Evolutionary conservation across 2,797 vertebrate species (phyloP).

Genomic region (Sphaeramia orbicularis): DNA sequence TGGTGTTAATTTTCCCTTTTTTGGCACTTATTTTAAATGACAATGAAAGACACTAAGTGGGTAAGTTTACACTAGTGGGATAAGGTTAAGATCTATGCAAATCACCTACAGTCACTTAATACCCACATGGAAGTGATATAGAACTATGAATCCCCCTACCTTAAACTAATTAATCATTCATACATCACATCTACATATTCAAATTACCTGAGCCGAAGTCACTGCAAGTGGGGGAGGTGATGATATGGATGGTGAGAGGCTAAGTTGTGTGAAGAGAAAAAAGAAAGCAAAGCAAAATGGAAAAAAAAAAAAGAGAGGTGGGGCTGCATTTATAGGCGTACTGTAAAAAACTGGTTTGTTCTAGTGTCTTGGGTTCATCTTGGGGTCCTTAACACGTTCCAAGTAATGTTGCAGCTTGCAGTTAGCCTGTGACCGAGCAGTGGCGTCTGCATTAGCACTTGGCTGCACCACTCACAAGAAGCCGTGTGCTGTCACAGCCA

Average conservation of each 20-base stretch:
- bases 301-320: not conserved
- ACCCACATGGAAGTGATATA: constrained; percentile 40
- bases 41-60: constrained; percentile 8
- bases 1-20: constrained; percentile 1
- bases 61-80: constrained; percentile 41
- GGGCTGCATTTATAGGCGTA: constrained; percentile 8
- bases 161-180: constrained; percentile 84
- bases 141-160: constrained; percentile 58
- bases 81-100: constrained; percentile 75
- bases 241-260: constrained; percentile 11
- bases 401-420: constrained; percentile 36
- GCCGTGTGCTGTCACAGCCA: constrained; percentile 59
- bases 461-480: constrained; percentile 57
- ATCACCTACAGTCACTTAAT: constrained; percentile 49
- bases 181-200: constrained; percentile 81
- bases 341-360: constrained; percentile 33
- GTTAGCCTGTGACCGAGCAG: constrained; percentile 61
- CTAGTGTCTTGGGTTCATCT: constrained; percentile 27
- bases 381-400: constrained; percentile 21
- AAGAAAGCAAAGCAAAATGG: not conserved
- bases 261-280: constrained; percentile 27
- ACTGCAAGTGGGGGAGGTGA: constrained; percentile 45
- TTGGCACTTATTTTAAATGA: constrained; percentile 27
- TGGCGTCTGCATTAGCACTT: constrained; percentile 49
- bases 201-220: constrained; percentile 68